These are phyloP conservation scores for Adrianichthys oophorus DNA, from an alignment of 2,797 vertebrate genomes.

Conservation along the genomic window DNA sequence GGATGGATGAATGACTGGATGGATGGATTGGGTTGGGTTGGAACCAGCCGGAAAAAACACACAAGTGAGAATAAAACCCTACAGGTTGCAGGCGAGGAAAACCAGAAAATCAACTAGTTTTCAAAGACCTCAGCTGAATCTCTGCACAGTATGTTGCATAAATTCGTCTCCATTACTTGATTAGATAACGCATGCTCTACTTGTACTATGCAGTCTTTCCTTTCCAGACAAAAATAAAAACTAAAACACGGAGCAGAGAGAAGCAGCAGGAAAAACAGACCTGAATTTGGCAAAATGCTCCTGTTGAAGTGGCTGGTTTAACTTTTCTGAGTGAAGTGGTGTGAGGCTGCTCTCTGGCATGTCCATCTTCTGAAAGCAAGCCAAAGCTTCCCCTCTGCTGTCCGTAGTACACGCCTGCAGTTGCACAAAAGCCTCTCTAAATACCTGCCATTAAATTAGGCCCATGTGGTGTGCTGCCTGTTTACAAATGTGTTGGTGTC, in stretches of 20 bases:
- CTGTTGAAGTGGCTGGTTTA: slow-evolving; percentile 48
- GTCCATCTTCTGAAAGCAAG: slow-evolving; percentile 46
- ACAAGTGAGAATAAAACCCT: no score
- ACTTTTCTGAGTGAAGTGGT: slow-evolving; percentile 29
- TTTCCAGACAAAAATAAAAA: not conserved
- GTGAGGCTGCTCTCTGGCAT: slow-evolving; percentile 35
- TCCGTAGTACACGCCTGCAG: slow-evolving; percentile 46
- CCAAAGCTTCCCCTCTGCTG: slow-evolving; percentile 51
- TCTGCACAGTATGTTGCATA: no score
- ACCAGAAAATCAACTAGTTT: no score
- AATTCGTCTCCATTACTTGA: no score
- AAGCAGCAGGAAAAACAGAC: slow-evolving; percentile 36
- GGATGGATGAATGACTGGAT: no score
- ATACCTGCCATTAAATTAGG: slow-evolving; percentile 54
- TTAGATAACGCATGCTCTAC: no score
- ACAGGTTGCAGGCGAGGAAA: no score
- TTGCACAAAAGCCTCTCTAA: slow-evolving; percentile 61
- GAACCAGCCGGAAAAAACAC: no score
- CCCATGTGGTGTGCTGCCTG: slow-evolving; percentile 45
- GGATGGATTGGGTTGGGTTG: no score
- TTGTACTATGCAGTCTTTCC: no score
- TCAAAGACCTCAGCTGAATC: no score
- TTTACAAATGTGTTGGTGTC: slow-evolving; percentile 40
- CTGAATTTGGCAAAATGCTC: slow-evolving; percentile 42
- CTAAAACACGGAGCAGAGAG: slow-evolving; percentile 12